Evolutionary conservation across 2,888 invertebrate species (phyloP).

Genomic region (Ptychoptera albimana): DNA sequence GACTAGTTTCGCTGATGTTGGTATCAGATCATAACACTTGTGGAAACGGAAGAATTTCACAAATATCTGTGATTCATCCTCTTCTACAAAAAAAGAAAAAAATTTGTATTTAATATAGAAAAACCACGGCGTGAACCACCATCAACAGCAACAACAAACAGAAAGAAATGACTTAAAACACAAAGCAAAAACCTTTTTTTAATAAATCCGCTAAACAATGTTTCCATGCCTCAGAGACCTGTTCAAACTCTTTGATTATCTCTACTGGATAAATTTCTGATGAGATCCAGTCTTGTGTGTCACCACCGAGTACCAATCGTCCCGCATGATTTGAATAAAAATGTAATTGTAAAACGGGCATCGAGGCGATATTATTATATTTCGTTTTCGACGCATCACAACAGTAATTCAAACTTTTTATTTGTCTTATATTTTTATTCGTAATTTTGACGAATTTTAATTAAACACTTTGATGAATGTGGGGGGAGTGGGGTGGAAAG

Average conservation of each 20-base stretch:
- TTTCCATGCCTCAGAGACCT: conserved; percentile 60
- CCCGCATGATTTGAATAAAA: conserved; percentile 68
- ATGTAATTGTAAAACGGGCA: conserved; percentile 64
- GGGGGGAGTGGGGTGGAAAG: no score
- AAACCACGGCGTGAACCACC: background rate
- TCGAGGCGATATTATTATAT: conserved; percentile 11
- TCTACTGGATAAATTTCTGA: conserved; percentile 57
- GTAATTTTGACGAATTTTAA: no score
- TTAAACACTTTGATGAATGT: no score
- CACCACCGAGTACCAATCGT: conserved; percentile 41
- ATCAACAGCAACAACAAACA: background rate
- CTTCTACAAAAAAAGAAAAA: conserved; percentile 47
- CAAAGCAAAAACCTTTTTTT: conserved; percentile 36
- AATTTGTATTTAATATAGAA: background rate
- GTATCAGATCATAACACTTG: conserved; percentile 99
- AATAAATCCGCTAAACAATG: conserved; percentile 58
- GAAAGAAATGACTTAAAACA: background rate
- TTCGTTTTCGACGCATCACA: conserved; percentile 10
- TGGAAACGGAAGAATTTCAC: conserved; percentile 99
- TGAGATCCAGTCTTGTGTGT: conserved; percentile 22
- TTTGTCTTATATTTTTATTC: background rate
- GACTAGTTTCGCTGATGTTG: conserved; percentile 96
- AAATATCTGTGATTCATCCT: conserved; percentile 93
- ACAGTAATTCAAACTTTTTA: conserved; percentile 3
- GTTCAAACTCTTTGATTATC: conserved; percentile 77